Evolutionary conservation across 1,140 invertebrate genomes (phyloP).

Genomic region (Lepidurus packardi): DNA sequence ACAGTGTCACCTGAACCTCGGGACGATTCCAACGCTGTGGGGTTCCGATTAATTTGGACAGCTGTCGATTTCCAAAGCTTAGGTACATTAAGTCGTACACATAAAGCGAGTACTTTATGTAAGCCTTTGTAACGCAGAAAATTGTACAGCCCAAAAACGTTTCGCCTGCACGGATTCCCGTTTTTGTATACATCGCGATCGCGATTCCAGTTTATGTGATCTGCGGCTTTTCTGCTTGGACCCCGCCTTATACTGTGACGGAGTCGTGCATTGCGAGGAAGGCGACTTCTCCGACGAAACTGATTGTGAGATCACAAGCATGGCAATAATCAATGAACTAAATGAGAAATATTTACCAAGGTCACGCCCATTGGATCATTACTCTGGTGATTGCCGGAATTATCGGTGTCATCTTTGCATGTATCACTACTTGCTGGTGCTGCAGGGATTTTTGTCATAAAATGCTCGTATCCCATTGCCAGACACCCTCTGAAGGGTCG

Average conservation of each 20-base stretch:
- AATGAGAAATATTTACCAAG: not conserved
- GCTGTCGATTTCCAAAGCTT: slow-evolving; percentile 32
- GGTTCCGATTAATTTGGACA: slow-evolving; percentile 32
- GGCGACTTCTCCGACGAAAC: slow-evolving; percentile 33
- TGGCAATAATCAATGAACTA: not conserved
- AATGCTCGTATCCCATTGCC: not conserved
- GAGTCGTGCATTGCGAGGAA: slow-evolving; percentile 32
- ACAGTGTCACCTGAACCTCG: not conserved
- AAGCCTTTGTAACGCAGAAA: not conserved
- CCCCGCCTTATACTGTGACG: slow-evolving; percentile 29
- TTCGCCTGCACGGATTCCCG: slow-evolving; percentile 26
- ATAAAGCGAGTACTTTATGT: not conserved
- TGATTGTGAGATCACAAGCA: slow-evolving; percentile 6
- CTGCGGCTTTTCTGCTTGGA: slow-evolving; percentile 31
- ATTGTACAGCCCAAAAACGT: slow-evolving; percentile 29
- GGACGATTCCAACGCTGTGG: not conserved
- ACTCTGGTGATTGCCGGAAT: not conserved
- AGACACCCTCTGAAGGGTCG: not conserved
- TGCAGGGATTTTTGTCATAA: not conserved
- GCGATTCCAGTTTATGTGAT: slow-evolving; percentile 28
- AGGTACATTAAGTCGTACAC: slow-evolving; percentile 7
- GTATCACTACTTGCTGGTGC: not conserved
- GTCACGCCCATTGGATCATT: not conserved
- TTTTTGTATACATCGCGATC: slow-evolving; percentile 29
- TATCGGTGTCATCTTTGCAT: slow-evolving; percentile 2